Percentiles rank a stretch among this genome's conserved stretches.
Conservation (phyloP, 2,113 vertebrate species). For the Dascyllus trimaculatus region DNA sequence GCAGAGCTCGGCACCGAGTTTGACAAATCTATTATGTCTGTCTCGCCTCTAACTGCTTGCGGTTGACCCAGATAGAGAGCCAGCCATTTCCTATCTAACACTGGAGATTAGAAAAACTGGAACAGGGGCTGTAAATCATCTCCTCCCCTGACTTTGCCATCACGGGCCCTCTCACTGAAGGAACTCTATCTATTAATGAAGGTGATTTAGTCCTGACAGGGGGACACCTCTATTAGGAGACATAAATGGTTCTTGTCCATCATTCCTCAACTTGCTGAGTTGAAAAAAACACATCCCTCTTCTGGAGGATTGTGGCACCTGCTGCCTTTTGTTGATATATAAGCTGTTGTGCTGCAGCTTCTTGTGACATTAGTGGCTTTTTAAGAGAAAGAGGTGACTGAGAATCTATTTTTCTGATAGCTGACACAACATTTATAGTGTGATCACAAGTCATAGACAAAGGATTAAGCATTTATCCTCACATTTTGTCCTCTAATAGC, state of each 20-base stretch:
- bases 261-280: conserved; percentile 39
- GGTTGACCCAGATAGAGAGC: conserved; percentile 76
- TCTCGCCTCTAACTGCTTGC: conserved; percentile 51
- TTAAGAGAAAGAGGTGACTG: no score
- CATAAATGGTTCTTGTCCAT: conserved; percentile 59
- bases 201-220: conserved; percentile 75
- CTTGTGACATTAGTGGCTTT: background rate
- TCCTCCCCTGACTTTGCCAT: conserved; percentile 69
- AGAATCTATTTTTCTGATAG: no score
- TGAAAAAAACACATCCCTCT: background rate
- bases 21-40: conserved; percentile 72
- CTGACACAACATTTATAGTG: no score
- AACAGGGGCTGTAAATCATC: conserved; percentile 79
- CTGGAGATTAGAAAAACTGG: conserved; percentile 76
- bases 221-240: conserved; percentile 75
- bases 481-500: no score
- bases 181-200: conserved; percentile 73
- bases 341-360: background rate
- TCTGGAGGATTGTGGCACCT: background rate
- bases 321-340: background rate
- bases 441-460: no score
- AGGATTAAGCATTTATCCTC: no score
- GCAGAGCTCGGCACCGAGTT: conserved; percentile 32
- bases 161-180: conserved; percentile 55
- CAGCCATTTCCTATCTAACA: conserved; percentile 70